Evolutionary conservation across 2,888 invertebrate species (phyloP).

Genomic region (Oegoconia quadripuncta): DNA sequence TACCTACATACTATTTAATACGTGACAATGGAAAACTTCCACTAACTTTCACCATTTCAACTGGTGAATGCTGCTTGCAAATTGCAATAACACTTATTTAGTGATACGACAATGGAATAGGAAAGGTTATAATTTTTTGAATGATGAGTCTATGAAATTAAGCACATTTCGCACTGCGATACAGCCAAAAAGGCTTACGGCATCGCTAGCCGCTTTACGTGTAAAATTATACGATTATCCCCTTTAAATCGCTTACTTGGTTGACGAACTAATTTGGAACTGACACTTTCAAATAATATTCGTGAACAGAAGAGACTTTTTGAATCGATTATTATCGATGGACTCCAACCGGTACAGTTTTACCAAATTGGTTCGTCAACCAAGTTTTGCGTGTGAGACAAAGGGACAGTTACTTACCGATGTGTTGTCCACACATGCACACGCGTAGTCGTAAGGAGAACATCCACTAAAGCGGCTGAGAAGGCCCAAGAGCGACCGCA

Average conservation of each 20-base stretch:
- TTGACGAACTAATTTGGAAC: conserved; percentile 51
- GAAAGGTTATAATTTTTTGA: conserved; percentile 25
- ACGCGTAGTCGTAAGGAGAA: conserved; percentile 79
- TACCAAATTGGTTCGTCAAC: conserved; percentile 37
- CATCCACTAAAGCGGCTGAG: conserved; percentile 79
- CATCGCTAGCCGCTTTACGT: conserved; percentile 73
- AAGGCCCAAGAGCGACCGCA: conserved; percentile 79
- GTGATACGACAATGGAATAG: conserved; percentile 19
- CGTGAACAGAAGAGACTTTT: neutral
- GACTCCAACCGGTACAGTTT: neutral
- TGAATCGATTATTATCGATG: neutral
- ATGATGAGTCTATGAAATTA: conserved; percentile 29
- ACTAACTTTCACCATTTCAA: conserved; percentile 63
- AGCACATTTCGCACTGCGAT: conserved; percentile 65
- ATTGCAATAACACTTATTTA: conserved; percentile 50
- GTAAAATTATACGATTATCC: conserved; percentile 44
- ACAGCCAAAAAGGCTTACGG: conserved; percentile 56
- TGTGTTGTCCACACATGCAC: conserved; percentile 79
- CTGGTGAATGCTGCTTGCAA: conserved; percentile 68
- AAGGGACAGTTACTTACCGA: conserved; percentile 63
- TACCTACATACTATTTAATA: conserved; percentile 30
- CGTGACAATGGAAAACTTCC: conserved; percentile 32
- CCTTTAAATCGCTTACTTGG: conserved; percentile 45
- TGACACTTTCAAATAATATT: conserved; percentile 10
- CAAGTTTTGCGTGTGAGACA: conserved; percentile 45